A percentile compares a stretch with the other conserved stretches of the same genome.
Evolutionary conservation across 2,113 vertebrate genomes (phyloP).

Genomic region (Paraplagusia blochii): DNA sequence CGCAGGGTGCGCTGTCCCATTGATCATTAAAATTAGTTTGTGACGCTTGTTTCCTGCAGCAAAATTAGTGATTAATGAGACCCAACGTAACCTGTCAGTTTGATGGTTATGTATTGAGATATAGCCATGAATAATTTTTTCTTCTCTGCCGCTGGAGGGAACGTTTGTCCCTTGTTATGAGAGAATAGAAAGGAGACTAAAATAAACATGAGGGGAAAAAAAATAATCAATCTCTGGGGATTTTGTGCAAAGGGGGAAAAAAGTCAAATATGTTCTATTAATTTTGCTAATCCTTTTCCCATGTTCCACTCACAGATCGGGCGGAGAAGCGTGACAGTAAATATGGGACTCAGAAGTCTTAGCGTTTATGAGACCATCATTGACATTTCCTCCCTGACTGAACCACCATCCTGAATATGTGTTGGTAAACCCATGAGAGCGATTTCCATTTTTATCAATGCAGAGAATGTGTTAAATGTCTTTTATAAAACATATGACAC

Average conservation of each 20-base stretch:
- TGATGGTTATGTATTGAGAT: slow-evolving; percentile 31
- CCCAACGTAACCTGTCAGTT: slow-evolving; percentile 23
- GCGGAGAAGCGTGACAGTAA: not conserved
- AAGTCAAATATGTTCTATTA: slow-evolving; percentile 3
- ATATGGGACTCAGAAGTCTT: not conserved
- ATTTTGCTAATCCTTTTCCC: slow-evolving; percentile 2
- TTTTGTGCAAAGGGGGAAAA: slow-evolving; percentile 4
- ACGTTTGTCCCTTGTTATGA: slow-evolving; percentile 11
- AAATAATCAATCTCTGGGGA: not conserved
- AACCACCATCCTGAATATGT: not conserved
- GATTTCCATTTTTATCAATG: not conserved
- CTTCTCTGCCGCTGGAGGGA: slow-evolving; percentile 18
- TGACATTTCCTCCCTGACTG: not conserved
- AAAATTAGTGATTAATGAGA: slow-evolving; percentile 39
- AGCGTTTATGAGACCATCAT: too few species aligned
- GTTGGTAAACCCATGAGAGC: not conserved
- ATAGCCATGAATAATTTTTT: slow-evolving; percentile 19
- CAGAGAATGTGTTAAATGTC: not conserved
- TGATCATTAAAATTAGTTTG: slow-evolving; percentile 19
- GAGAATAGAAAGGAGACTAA: slow-evolving; percentile 9
- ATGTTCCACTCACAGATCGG: not conserved
- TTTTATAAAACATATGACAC: not conserved
- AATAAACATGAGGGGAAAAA: not conserved
- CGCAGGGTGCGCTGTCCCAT: slow-evolving; percentile 1
- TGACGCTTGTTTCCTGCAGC: slow-evolving; percentile 29